Evolutionary conservation across 2,888 invertebrate species (phyloP), one percentile per base, ranked within the genome.

Genomic region (Abrostola triplasia): DNA sequence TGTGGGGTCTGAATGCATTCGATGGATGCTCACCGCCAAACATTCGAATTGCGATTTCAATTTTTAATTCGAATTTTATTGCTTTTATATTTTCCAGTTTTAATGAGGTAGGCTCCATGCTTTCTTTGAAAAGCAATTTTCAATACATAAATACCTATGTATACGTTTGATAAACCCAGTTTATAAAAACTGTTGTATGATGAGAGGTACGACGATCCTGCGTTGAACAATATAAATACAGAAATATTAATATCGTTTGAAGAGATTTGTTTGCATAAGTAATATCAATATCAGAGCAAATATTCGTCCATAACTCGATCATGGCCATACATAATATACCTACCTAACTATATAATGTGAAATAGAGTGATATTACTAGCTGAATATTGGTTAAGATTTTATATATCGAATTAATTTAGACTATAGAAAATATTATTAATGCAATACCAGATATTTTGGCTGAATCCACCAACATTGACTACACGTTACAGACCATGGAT

Each of bases 1-100:
- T 13, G 55, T 62, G 50, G 60, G 38, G 64, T 63, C 62, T 58
- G 57, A 68, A 74, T 77, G 62, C 67, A 62, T 48, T 53, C 56
- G 55, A 68, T 73, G 49, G 56, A 56, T 56, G 66, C 42, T 8
- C 54, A 50, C 50, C 36, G 41, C 48, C 49, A 41, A 66, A 56
- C 58, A 62, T 67, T 58, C 54, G 36, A 59, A 40, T 35, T 57
- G 49, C 47, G 9, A 51, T 64, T 71, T 61, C 41, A 67, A 76
- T 64, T 49, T 63, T 59, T 67, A 48, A 75, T 57, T 41, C 4
- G 11, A 49, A 64, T 52, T 72, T 67, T 57, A 50, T 64, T 13
- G 41, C 36, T 13, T 57, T 38, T 49, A 36, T 40, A 47, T 74
- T 53, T 64, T 49, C 10, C 13, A 50, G 37, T 6, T 52, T 40